phyloP scores from a whole-genome alignment of 2,888 invertebrate species.

The Rhagonycha fulva region DNA sequence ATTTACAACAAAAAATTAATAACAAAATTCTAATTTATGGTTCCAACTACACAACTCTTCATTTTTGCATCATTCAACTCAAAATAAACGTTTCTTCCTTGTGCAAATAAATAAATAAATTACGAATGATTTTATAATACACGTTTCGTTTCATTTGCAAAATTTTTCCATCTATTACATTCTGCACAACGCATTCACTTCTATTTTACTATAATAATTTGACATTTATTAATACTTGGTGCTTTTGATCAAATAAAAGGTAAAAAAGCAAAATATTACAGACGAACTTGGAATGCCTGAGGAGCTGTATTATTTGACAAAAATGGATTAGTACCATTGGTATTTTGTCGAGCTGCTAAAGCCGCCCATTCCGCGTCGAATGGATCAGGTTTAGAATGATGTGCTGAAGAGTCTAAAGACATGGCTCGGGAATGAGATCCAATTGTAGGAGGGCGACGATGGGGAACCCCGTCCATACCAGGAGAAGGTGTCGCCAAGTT shows the following conservation, averaged over 20 bases:
- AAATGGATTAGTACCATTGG: constrained; percentile 66
- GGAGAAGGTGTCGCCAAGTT: constrained; percentile 58
- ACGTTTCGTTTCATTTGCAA: not conserved
- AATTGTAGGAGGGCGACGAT: constrained; percentile 61
- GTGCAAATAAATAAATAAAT: not conserved
- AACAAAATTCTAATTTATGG: not conserved
- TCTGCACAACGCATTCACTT: not conserved
- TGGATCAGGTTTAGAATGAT: constrained; percentile 61
- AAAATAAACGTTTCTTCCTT: not conserved
- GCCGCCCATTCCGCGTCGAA: constrained; percentile 87
- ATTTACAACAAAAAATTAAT: not conserved
- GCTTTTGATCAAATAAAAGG: constrained; percentile 13
- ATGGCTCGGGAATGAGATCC: constrained; percentile 58
- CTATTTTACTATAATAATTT: constrained; percentile 6
- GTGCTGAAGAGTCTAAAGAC: constrained; percentile 59
- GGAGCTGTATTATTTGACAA: constrained; percentile 57
- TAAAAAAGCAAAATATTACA: constrained; percentile 53
- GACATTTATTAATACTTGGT: constrained; percentile 30
- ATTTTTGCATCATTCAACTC: not conserved
- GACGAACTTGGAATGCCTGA: constrained; percentile 65
- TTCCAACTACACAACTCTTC: not conserved
- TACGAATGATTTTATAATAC: not conserved
- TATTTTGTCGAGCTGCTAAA: constrained; percentile 60
- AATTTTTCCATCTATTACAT: not conserved
- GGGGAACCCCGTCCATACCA: constrained; percentile 53